Evolutionary conservation across 2,113 vertebrate genomes (phyloP).

Genomic region (Myocastor coypus): DNA sequence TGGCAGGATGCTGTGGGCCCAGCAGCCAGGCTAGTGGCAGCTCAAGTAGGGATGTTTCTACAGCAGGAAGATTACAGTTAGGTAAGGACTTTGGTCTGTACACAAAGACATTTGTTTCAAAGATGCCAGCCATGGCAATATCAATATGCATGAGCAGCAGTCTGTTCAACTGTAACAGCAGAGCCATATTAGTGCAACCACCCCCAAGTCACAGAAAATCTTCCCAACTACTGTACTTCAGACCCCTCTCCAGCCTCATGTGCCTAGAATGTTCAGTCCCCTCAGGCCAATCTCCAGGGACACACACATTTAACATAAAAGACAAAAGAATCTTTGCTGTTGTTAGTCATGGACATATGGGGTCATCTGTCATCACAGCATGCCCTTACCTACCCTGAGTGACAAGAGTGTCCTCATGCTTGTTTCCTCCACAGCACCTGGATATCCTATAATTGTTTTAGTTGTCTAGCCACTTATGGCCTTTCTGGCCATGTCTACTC

Average conservation of each 20-base stretch:
- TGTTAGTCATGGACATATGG: background rate
- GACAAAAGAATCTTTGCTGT: background rate
- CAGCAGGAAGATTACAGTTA: background rate
- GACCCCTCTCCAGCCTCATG: background rate
- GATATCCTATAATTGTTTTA: background rate
- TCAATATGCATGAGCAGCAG: background rate
- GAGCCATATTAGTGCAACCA: background rate
- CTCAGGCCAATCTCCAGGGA: background rate
- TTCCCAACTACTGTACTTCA: background rate
- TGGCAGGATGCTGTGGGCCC: background rate
- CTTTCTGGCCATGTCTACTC: background rate
- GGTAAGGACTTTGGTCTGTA: background rate
- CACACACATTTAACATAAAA: fast-evolving
- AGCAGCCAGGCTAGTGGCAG: background rate
- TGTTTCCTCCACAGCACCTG: background rate
- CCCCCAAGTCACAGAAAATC: background rate
- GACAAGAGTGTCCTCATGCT: background rate
- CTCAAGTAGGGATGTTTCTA: background rate
- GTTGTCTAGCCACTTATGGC: background rate
- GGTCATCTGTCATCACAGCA: background rate
- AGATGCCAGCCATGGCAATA: background rate
- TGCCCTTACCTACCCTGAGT: background rate
- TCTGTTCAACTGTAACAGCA: no score
- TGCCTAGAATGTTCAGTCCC: background rate
- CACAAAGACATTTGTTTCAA: background rate